Conservation (phyloP, 2,113 vertebrate species). For the Callipepla squamata region DNA sequence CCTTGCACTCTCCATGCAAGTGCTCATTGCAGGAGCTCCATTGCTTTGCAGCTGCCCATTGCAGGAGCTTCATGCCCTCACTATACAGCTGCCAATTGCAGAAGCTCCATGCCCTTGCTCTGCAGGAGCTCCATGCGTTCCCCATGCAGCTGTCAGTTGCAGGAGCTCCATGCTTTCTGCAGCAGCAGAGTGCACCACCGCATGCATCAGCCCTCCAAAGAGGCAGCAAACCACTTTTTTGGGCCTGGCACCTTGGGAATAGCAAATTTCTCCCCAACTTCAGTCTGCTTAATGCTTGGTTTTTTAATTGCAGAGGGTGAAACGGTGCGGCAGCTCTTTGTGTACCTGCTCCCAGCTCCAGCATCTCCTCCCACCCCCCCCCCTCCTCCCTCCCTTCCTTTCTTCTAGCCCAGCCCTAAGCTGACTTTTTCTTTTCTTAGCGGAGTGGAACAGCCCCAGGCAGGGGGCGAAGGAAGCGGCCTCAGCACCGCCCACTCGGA, state of each 20-base stretch:
- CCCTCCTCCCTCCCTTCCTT: background rate
- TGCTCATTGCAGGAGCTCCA: no score
- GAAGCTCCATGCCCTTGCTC: no score
- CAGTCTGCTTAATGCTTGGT: background rate
- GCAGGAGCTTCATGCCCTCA: no score
- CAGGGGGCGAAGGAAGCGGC: background rate
- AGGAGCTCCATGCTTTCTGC: no score
- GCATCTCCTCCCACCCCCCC: background rate
- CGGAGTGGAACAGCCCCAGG: slow-evolving; percentile 61
- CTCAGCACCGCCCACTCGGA: background rate
- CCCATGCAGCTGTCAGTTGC: no score
- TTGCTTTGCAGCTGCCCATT: no score
- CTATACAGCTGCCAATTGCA: no score
- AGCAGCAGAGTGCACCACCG: no score
- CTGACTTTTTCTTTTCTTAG: slow-evolving; percentile 48
- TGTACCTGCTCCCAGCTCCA: background rate
- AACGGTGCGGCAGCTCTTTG: background rate
- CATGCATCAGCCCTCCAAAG: background rate
- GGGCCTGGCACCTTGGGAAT: background rate
- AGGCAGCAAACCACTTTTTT: background rate
- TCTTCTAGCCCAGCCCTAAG: background rate
- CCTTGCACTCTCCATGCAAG: no score
- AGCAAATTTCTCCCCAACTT: background rate
- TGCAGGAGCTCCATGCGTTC: no score
- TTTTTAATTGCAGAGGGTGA: background rate